A percentile compares a stretch with the other conserved stretches of the same genome.
phyloP scores from a whole-genome alignment of 1,140 invertebrate species.

The Leptonema lineaticorne region DNA sequence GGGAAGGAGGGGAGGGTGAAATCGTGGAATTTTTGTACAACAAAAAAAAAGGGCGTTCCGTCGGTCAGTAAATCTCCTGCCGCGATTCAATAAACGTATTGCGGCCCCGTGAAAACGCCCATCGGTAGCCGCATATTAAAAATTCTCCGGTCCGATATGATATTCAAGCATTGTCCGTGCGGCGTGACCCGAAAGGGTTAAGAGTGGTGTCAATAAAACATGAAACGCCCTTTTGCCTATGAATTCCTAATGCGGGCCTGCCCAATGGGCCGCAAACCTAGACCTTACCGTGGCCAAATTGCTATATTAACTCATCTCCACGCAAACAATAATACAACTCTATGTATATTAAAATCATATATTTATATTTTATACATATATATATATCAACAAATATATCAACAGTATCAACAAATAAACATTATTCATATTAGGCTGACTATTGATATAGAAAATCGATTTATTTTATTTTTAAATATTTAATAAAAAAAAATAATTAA shows the following conservation, averaged over 20 bases:
- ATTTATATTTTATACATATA: too few species aligned
- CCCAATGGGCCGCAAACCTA: constrained; percentile 15
- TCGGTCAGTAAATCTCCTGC: constrained; percentile 22
- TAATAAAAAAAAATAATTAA: too few species aligned
- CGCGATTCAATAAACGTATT: constrained; percentile 31
- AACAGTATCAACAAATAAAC: too few species aligned
- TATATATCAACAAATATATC: too few species aligned
- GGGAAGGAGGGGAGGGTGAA: too few species aligned
- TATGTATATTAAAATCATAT: too few species aligned
- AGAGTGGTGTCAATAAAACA: constrained; percentile 30
- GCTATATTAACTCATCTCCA: not conserved
- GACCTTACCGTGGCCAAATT: not conserved
- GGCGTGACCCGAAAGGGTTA: constrained; percentile 23
- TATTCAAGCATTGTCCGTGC: constrained; percentile 32
- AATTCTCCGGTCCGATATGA: constrained; percentile 28
- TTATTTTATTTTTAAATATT: too few species aligned
- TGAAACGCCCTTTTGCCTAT: constrained; percentile 15
- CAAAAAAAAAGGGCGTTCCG: constrained; percentile 20
- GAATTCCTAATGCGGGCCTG: constrained; percentile 17
- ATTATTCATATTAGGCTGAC: too few species aligned
- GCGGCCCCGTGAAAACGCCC: constrained; percentile 19
- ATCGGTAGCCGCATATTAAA: constrained; percentile 15
- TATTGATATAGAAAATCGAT: too few species aligned
- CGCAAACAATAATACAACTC: too few species aligned
- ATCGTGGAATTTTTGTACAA: too few species aligned